Base-by-base conservation (phyloP, 2,797 vertebrate species). In the Hyperoplus immaculatus region DNA sequence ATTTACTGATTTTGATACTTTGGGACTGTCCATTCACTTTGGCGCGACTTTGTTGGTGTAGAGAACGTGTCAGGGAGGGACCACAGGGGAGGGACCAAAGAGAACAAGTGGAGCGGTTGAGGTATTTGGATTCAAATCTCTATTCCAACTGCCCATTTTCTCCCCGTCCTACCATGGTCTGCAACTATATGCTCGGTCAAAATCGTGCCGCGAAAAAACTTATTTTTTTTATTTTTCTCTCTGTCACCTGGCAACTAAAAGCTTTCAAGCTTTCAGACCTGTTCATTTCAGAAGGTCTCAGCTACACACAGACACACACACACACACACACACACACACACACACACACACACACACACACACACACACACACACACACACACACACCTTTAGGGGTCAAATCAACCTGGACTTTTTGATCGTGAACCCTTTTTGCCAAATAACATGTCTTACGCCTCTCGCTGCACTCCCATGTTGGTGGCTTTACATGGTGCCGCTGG, bases 221-320 rank as follows among this genome's bases (percentile, higher is more conserved):
- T 29, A 29, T 29, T 21, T 3, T 3, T 0, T 11, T 16, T 46
- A 42, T 67, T 58, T 39, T 66, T 63, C 29, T 46, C 14, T 43
- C 73, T 59, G 79, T 92, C 87, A 89, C 90, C 83, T 91, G 88
- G 86, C 88, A 90, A 90, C 88, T 87, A 89, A 91, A 92, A 90
- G 87, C 87, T 79, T 29, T 85, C 62, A 80, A n/a, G n/a, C n/a
- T n/a, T n/a, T n/a, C n/a, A 29, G 57, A 49, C 55, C 43, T 0
- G 16, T 39, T 86, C 57, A 76, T 75, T 72, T 79, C 56, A 55
- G 56, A 72, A 84, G 78, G 68, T 81, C 75, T 75, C 7, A 13
- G 29, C 70, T 58, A 64, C 15, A 29, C 29, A 29, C 29, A 29
- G 0, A 29, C 29, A 29, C 29, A 29, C 29, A 3, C 29, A 29